These are phyloP conservation scores for Stichopus chloronotus DNA, from an alignment of 35 echinoderm and acorn worm species.

Conservation along the genomic window DNA sequence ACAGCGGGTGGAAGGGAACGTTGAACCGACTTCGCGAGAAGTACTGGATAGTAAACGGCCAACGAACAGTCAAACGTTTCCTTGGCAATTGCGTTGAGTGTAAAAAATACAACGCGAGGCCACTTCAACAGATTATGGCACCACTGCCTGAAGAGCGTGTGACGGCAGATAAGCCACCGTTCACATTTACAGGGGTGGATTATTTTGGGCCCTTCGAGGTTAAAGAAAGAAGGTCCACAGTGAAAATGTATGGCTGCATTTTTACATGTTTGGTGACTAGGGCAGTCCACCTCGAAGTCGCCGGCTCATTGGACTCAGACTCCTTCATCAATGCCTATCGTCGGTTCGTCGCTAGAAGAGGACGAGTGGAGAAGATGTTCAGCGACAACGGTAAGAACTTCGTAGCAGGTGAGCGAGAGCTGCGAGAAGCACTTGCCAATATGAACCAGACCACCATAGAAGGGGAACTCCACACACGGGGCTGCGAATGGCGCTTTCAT, in stretches of 20 bases:
- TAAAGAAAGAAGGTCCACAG: neutral
- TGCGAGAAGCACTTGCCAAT: slow-evolving; percentile 34
- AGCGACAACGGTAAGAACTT: slow-evolving; percentile 76
- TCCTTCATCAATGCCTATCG: slow-evolving; percentile 52
- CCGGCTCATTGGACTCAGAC: slow-evolving; percentile 35
- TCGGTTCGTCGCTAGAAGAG: slow-evolving; percentile 54
- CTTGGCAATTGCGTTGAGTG: neutral
- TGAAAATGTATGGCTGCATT: slow-evolving; percentile 48
- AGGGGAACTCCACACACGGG: neutral
- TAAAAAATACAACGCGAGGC: slow-evolving; percentile 33
- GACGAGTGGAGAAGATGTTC: slow-evolving; percentile 34
- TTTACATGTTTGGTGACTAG: slow-evolving; percentile 45
- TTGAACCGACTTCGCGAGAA: slow-evolving; percentile 23
- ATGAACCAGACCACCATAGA: slow-evolving; percentile 26
- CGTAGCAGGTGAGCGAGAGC: slow-evolving; percentile 57
- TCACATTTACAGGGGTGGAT: slow-evolving; percentile 44
- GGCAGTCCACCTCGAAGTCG: slow-evolving; percentile 55
- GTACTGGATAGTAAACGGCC: slow-evolving; percentile 51
- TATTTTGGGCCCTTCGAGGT: slow-evolving; percentile 61
- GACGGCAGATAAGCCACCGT: slow-evolving; percentile 53
- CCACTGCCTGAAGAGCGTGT: slow-evolving; percentile 24
- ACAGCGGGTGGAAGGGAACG: slow-evolving; percentile 44
- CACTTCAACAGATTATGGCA: slow-evolving; percentile 41
- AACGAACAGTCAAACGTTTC: neutral
- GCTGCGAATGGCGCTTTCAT: slow-evolving; percentile 49